These are phyloP conservation scores for Cichlasoma orientale DNA, from an alignment of 2,797 vertebrate genomes.

Conservation along the genomic window DNA sequence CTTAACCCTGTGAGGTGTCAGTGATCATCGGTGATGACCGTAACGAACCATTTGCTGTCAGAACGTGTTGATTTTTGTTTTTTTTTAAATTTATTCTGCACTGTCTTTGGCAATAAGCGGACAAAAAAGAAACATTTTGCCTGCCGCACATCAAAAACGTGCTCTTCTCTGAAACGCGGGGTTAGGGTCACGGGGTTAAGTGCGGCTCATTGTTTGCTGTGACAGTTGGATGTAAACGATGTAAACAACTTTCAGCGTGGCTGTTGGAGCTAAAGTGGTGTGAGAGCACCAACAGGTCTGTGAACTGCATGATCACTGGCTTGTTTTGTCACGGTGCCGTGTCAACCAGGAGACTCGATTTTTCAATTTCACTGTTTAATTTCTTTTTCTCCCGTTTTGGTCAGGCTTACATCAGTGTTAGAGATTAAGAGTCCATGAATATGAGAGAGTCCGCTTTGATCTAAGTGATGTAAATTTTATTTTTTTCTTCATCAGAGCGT, in stretches of 20 bases:
- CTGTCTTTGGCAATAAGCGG: not conserved
- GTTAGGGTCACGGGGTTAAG: not conserved
- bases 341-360: not conserved
- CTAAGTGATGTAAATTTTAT: not conserved
- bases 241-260: not conserved
- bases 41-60: not conserved
- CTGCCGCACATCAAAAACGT: not conserved
- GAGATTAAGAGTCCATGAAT: not conserved
- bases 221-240: not conserved
- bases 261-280: not conserved
- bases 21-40: not conserved
- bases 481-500: not conserved
- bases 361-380: not conserved
- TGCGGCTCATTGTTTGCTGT: too few species aligned
- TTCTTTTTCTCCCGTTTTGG: not conserved
- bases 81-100: not conserved
- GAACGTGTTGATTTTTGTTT: not conserved
- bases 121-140: not conserved
- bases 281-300: not conserved
- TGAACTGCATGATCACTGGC: not conserved
- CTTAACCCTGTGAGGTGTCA: too few species aligned
- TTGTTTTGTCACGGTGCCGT: not conserved
- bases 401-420: not conserved
- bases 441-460: conserved; percentile 1
- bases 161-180: not conserved